These are phyloP conservation scores for Glareola pratincola DNA, from an alignment of 2,113 vertebrate species.

Conservation along the genomic window DNA sequence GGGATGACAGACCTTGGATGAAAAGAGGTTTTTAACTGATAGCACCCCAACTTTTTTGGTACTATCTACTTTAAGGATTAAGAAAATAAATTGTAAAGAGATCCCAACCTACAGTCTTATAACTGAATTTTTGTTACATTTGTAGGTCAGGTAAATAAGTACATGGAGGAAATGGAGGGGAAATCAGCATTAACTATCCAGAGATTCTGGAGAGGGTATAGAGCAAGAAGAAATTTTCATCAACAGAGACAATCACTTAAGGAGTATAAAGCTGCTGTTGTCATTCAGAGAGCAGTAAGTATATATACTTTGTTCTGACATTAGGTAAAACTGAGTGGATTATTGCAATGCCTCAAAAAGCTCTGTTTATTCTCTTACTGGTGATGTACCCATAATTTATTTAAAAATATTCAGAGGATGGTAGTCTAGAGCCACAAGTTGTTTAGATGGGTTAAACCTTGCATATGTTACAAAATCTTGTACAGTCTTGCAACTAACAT, in stretches of 20 bases:
- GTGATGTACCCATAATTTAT: background rate
- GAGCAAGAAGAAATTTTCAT: constrained; percentile 77
- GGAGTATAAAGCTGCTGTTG: constrained; percentile 82
- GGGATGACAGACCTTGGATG: background rate
- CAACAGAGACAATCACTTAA: constrained; percentile 72
- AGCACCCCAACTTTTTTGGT: background rate
- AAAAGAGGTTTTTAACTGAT: background rate
- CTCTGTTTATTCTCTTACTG: background rate
- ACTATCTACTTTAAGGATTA: background rate
- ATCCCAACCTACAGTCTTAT: background rate
- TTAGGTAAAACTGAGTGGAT: background rate
- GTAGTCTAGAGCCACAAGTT: background rate
- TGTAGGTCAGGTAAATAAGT: constrained; percentile 81
- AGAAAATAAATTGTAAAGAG: background rate
- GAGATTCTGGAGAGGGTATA: constrained; percentile 87
- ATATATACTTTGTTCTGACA: background rate
- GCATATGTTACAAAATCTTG: background rate
- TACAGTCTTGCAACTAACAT: background rate
- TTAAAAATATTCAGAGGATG: background rate
- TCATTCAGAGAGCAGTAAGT: constrained; percentile 88
- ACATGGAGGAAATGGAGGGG: constrained; percentile 82
- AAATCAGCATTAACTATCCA: constrained; percentile 88
- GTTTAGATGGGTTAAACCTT: background rate
- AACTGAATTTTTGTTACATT: constrained; percentile 12
- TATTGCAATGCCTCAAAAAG: background rate